Percentiles rank a stretch among this genome's conserved stretches.
Conservation (phyloP, 2,888 invertebrate species). For the Epirrhoe alternata region DNA sequence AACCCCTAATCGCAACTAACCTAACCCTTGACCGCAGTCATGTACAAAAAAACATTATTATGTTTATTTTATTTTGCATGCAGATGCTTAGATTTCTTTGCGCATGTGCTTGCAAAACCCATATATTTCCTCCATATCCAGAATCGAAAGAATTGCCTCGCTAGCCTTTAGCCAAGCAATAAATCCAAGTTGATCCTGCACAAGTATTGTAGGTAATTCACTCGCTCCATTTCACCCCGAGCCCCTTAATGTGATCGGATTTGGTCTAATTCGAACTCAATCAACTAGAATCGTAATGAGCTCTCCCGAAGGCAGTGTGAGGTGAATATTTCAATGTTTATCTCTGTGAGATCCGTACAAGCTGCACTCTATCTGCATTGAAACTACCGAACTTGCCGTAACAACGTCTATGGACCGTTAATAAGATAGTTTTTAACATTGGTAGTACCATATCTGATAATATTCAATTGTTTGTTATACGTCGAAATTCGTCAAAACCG, state of each 20-base stretch:
- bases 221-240: conserved; percentile 37
- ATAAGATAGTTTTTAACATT: too few relatives aligned
- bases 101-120: conserved; percentile 8
- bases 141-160: conserved; percentile 22
- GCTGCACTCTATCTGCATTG: too few relatives aligned
- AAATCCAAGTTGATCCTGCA: conserved; percentile 31
- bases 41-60: too few relatives aligned
- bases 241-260: conserved; percentile 40
- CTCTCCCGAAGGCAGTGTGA: conserved; percentile 9
- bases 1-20: too few relatives aligned
- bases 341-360: neutral
- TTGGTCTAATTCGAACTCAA: conserved; percentile 42
- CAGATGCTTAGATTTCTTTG: neutral
- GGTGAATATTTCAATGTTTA: neutral
- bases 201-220: conserved; percentile 36
- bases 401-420: too few relatives aligned
- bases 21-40: too few relatives aligned
- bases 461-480: too few relatives aligned
- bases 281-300: conserved; percentile 39
- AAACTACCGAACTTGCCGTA: too few relatives aligned
- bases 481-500: too few relatives aligned
- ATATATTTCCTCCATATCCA: conserved; percentile 21
- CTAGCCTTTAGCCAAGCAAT: conserved; percentile 12
- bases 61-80: neutral
- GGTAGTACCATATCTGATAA: too few relatives aligned